Percentiles rank a stretch among this genome's conserved stretches.
Evolutionary conservation across 2,113 vertebrate species (phyloP).

Genomic region (Corythornis cristatus): DNA sequence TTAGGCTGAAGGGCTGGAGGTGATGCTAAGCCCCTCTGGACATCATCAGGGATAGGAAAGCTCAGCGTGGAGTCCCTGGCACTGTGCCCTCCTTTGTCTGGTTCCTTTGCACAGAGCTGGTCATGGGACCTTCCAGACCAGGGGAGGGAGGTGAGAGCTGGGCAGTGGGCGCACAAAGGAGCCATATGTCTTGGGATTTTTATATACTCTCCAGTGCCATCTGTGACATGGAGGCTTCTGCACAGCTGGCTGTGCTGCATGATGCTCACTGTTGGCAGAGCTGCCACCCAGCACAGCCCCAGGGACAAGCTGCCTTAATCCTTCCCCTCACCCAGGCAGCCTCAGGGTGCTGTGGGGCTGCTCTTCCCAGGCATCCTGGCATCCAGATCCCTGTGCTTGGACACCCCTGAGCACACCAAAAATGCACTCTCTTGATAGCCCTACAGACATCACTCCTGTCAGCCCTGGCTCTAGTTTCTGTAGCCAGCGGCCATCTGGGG

Average conservation of each 20-base stretch:
- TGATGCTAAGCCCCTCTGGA: not conserved
- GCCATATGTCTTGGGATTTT: not conserved
- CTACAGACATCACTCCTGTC: not conserved
- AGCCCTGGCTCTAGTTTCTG: not conserved
- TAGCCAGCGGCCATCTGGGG: not conserved
- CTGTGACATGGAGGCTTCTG: not conserved
- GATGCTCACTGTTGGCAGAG: not conserved
- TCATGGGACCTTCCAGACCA: not conserved
- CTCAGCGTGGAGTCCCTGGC: fast-evolving
- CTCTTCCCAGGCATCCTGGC: fast-evolving
- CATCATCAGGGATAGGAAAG: not conserved
- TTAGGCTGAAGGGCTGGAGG: not conserved
- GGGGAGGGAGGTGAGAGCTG: not conserved
- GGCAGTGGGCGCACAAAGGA: not conserved
- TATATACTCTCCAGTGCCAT: not conserved
- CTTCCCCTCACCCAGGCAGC: fast-evolving
- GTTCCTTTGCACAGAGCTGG: not conserved
- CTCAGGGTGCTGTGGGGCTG: not conserved
- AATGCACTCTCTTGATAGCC: too few relatives aligned
- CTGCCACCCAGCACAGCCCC: not conserved
- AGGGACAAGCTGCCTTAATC: not conserved
- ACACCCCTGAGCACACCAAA: fast-evolving
- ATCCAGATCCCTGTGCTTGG: not conserved
- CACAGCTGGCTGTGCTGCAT: slow-evolving; percentile 2
- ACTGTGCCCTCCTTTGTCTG: not conserved